Conservation (phyloP, 1,140 invertebrate genomes). For the Calliopsis andreniformis region DNA sequence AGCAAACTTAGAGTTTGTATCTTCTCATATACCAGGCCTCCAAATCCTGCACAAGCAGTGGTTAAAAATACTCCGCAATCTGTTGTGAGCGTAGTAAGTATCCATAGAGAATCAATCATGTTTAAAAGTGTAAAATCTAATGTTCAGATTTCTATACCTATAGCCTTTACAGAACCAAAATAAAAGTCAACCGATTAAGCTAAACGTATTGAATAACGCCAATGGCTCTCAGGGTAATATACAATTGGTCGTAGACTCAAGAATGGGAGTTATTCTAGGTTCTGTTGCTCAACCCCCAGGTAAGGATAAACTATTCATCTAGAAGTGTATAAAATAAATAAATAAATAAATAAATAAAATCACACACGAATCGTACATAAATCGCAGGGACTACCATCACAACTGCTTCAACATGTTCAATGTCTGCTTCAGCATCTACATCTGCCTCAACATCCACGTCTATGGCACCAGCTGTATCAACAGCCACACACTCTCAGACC, state of each 20-base stretch:
- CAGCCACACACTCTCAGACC: constrained; percentile 54
- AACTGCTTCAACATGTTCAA: constrained; percentile 26
- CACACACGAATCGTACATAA: no score
- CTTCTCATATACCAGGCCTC: constrained; percentile 63
- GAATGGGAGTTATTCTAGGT: constrained; percentile 81
- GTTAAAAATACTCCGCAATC: constrained; percentile 66
- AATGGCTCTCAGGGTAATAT: constrained; percentile 76
- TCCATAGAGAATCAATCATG: constrained; percentile 3
- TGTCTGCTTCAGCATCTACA: constrained; percentile 15
- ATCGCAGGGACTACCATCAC: constrained; percentile 53
- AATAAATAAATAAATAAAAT: no score
- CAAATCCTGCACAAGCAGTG: constrained; percentile 56
- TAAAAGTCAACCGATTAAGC: constrained; percentile 75
- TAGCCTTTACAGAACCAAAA: constrained; percentile 64
- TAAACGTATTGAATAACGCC: constrained; percentile 77
- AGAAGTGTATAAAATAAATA: no score
- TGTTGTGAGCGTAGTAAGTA: constrained; percentile 72
- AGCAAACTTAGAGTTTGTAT: constrained; percentile 25
- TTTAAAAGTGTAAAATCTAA: constrained; percentile 15
- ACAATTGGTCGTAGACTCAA: constrained; percentile 82
- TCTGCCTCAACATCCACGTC: constrained; percentile 17
- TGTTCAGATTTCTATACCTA: constrained; percentile 15
- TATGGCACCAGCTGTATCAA: constrained; percentile 51
- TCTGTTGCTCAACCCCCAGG: constrained; percentile 76
- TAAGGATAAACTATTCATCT: no score